phyloP scores from a whole-genome alignment of 2,113 vertebrate species.

The Ibidorhyncha struthersii region DNA sequence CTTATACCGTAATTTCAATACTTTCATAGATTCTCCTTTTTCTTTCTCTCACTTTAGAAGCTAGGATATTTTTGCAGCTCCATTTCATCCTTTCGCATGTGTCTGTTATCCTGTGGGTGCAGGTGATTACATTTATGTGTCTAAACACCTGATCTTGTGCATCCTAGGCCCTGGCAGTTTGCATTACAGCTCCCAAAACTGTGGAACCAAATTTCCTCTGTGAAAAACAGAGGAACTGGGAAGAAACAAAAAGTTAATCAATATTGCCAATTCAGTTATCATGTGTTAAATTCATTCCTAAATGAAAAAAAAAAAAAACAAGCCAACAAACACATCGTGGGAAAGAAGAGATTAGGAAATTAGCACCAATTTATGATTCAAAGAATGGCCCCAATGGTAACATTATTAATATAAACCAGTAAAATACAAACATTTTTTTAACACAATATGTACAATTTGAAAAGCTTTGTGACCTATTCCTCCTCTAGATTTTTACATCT shows the following conservation, averaged over 20 bases:
- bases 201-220: not conserved
- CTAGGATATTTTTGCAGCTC: not conserved
- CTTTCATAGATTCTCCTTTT: not conserved
- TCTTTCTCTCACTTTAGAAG: not conserved
- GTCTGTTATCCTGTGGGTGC: not conserved
- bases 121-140: not conserved
- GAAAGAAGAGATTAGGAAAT: not conserved
- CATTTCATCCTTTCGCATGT: not conserved
- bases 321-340: not conserved
- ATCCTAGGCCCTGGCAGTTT: not conserved
- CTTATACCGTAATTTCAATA: not conserved
- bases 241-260: not conserved
- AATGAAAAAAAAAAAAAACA: not conserved
- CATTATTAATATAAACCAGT: not conserved
- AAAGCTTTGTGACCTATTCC: not conserved
- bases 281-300: not conserved
- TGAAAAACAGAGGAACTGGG: not conserved
- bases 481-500: not conserved
- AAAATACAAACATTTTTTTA: not conserved
- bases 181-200: not conserved
- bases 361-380: not conserved
- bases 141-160: not conserved
- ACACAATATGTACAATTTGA: not conserved
- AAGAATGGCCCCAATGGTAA: not conserved
- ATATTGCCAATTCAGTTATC: not conserved